Evolutionary conservation across 2,797 vertebrate species (phyloP).

Genomic region (Neomorphus geoffroyi): DNA sequence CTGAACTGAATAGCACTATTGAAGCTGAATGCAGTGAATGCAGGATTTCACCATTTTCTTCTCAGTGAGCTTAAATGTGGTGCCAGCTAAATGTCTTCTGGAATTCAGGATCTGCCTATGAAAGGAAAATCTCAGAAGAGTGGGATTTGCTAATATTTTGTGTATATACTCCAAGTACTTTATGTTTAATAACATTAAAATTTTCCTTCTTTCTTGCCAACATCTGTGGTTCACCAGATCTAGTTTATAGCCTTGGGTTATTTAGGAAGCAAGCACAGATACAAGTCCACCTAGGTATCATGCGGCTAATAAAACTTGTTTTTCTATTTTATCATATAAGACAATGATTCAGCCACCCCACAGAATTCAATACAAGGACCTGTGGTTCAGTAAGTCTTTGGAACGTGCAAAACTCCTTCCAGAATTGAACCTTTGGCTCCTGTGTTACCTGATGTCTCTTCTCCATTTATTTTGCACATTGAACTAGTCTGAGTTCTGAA

Average conservation of each 20-base stretch:
- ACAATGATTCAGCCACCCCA: background rate
- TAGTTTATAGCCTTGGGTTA: background rate
- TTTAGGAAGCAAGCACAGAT: background rate
- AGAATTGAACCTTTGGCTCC: background rate
- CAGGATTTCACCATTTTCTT: background rate
- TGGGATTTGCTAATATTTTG: background rate
- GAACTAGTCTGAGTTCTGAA: background rate
- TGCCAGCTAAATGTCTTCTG: background rate
- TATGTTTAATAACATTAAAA: background rate
- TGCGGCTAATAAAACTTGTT: background rate
- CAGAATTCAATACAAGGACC: background rate
- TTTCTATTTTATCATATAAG: background rate
- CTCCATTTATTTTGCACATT: background rate
- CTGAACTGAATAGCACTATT: background rate
- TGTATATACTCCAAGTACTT: background rate
- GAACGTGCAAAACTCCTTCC: background rate
- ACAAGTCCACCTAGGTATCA: background rate
- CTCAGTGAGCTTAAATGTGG: background rate
- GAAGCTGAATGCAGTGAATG: background rate
- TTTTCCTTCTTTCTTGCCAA: background rate
- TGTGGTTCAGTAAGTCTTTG: background rate
- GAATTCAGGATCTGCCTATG: background rate
- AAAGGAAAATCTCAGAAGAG: background rate
- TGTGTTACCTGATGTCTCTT: background rate
- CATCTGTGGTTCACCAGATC: background rate